Base-by-base conservation (phyloP, 2,113 vertebrate species). In the Catharus bicknelli region DNA sequence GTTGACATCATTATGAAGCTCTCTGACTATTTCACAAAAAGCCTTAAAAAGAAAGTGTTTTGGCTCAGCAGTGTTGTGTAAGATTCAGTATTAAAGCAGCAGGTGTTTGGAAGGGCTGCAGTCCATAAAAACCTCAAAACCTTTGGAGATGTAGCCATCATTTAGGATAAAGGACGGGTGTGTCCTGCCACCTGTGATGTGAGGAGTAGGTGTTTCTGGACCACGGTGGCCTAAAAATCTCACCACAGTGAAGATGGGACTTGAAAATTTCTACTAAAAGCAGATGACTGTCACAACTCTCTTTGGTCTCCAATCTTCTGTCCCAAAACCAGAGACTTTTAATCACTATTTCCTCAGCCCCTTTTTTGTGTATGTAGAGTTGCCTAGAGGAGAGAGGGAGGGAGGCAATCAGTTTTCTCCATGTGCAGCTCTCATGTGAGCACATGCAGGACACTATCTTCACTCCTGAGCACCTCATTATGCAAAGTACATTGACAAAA, bases 401-500 rank as follows among this genome's bases (percentile, higher is more conserved):
- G 10, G 32, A 91, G 6, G 27, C 9, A 77, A 51, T 67, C 25
- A 20, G 43, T 88, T 73, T 38, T 58, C 59, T 62, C 34, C 45
- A 3, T n/a, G 19, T 86, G 26, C 18, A 95, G 34, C 48, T 62
- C 55, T 89, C 42, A 61, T 2, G 2, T 18, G 69, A 92, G 36
- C 50, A 72, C 20, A 34, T 16, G 13, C 67, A 87, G 67, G 78
- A 89, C 43, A 69, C 61, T 83, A 58, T n/a, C 38, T 92, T 90
- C 59, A 67, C 36, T 91, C 20, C 59, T 42, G 67, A 82, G 27
- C 9, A 83, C 36, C 47, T 89, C 78, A 80, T 94, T 95, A 94
- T 73, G 59, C 70, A 93, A 95, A 93, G 76, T 55, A 47, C 77
- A 94, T 94, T 88, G 95, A 95, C 66, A 94, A 94, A 94, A 89